These are phyloP conservation scores for Drosophila biarmipes DNA, from an alignment of 1,140 invertebrate genomes.

Conservation along the genomic window DNA sequence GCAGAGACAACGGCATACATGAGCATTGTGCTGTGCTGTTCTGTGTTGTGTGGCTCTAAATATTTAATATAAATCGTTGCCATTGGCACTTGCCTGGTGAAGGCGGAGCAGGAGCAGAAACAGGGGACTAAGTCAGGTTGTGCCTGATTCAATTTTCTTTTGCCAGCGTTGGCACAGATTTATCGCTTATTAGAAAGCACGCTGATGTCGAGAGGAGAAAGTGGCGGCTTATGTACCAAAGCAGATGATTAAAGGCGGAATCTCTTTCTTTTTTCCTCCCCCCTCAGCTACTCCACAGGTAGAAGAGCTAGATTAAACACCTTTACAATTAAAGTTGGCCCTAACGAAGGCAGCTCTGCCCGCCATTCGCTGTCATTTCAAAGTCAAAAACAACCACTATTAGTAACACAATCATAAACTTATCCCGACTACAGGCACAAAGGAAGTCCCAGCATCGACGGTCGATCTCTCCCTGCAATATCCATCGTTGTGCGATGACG, in stretches of 20 bases:
- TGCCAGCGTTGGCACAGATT: constrained; percentile 51
- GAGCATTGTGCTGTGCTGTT: constrained; percentile 24
- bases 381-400: constrained; percentile 41
- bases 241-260: constrained; percentile 29
- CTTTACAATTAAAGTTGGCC: constrained; percentile 20
- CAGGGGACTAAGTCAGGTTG: constrained; percentile 17
- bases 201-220: constrained; percentile 10
- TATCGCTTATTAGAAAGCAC: constrained; percentile 68
- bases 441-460: constrained; percentile 4
- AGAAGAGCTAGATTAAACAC: constrained; percentile 11
- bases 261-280: neutral
- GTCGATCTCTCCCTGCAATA: constrained; percentile 13
- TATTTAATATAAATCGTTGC: constrained; percentile 72
- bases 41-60: constrained; percentile 51
- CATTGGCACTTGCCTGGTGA: constrained; percentile 57
- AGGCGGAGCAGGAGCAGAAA: constrained; percentile 12
- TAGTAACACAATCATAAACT: constrained; percentile 61
- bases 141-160: constrained; percentile 39
- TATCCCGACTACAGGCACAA: constrained; percentile 21
- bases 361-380: constrained; percentile 26
- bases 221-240: constrained; percentile 26
- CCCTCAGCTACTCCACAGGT: neutral
- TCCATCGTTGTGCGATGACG: constrained; percentile 14
- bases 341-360: constrained; percentile 6
- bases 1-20: constrained; percentile 25